Conservation (phyloP, 2,113 vertebrate species). For the Pteropus alecto region DNA sequence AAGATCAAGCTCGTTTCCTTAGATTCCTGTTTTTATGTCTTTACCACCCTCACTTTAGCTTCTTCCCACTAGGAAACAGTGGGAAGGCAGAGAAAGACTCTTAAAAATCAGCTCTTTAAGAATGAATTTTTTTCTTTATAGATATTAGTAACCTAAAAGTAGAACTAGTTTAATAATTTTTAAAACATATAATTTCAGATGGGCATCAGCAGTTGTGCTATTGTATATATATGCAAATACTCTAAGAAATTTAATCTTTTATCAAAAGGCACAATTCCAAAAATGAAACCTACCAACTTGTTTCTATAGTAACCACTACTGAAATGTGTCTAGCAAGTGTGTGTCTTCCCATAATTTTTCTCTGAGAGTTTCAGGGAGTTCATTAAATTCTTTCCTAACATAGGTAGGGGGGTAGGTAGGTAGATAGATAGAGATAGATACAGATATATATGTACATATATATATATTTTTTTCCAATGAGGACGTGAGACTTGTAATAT, state of each 20-base stretch:
- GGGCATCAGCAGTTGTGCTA: slow-evolving; percentile 69
- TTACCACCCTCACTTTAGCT: neutral
- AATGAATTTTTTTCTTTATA: slow-evolving; percentile 23
- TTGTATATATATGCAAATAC: slow-evolving; percentile 79
- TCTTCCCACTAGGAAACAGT: neutral
- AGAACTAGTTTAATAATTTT: slow-evolving; percentile 71
- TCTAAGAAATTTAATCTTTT: slow-evolving; percentile 85
- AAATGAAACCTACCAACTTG: slow-evolving; percentile 80
- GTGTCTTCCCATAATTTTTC: slow-evolving; percentile 78
- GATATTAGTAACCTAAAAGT: neutral
- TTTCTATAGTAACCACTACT: slow-evolving; percentile 86
- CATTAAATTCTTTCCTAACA: slow-evolving; percentile 71
- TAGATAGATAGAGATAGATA: neutral
- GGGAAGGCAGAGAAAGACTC: slow-evolving; percentile 47
- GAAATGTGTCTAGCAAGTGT: slow-evolving; percentile 82
- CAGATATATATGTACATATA: neutral
- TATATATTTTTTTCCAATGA: slow-evolving; percentile 61
- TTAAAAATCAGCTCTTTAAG: slow-evolving; percentile 53
- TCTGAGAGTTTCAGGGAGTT: slow-evolving; percentile 79
- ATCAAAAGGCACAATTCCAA: slow-evolving; percentile 82
- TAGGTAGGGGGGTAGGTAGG: neutral
- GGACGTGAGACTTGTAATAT: slow-evolving; percentile 68
- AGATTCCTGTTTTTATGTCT: neutral
- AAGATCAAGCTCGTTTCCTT: neutral
- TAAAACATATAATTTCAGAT: slow-evolving; percentile 74